Evolutionary conservation across 2,888 invertebrate species (phyloP), one percentile per base, ranked within the genome.

Genomic region (Leptarthrus brevirostris): DNA sequence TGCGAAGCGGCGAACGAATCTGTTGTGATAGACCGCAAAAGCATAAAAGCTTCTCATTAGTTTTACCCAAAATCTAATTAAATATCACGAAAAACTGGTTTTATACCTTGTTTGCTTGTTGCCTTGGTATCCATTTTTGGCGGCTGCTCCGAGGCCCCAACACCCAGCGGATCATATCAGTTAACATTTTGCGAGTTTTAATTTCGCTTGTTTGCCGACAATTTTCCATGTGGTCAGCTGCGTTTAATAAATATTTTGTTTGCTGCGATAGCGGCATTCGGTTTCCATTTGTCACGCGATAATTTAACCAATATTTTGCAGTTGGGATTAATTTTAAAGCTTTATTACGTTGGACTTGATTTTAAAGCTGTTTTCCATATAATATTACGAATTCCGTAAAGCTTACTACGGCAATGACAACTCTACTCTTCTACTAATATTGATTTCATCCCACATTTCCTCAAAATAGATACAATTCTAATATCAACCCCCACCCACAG

Each of bases 191-290:
- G 34, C 10, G 34, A 58, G 40, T 18, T 36, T 36, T 36, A 36
- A 58, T 58, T 58, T 58, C 58, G 36, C 20, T 36, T 16, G 14
- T 16, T 34, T 34, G 58, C 58, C 58, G 18, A 34, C 36, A 58
- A 34, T 58, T 58, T 58, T 34, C 34, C 20, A 16, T 58, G 58
- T 26, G 58, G 58, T 58, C 36, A 34, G 36, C 12, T 26, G 36
- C 34, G 18, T 58, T 58, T 58, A 58, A 58, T 58, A 58, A 58
- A 58, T 58, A 58, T 58, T 58, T 36, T 18, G 16, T 36, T 36
- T 12, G 12, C 12, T 10, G 16, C 18, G 58, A 58, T 58, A 18
- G 58, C 36, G 36, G 5, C 18, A 16, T 20, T 58, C 58, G 18
- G 58, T 40, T 36, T 58, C 36, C 58, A 58, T 58, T 58, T 36